A percentile compares a stretch with the other conserved stretches of the same genome.
These are phyloP conservation scores for Prorops nasuta DNA, from an alignment of 1,140 invertebrate species.

Conservation along the genomic window DNA sequence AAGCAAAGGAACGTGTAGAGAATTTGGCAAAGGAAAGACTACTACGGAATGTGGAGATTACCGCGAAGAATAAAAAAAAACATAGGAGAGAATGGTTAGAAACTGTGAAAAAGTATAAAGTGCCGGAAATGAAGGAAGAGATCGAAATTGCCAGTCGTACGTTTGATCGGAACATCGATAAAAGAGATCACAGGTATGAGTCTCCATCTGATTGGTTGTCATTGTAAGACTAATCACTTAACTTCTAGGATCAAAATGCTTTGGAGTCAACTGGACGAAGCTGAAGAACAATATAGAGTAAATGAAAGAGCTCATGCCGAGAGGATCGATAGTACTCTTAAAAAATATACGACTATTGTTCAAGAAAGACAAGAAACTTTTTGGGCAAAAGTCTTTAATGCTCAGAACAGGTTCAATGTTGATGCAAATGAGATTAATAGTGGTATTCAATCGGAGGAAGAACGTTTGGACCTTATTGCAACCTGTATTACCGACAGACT, in stretches of 20 bases:
- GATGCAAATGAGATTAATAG: no score
- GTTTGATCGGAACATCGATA: conserved; percentile 44
- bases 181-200: conserved; percentile 47
- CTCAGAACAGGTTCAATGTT: no score
- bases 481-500: no score
- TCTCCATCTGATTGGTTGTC: background rate
- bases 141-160: conserved; percentile 33
- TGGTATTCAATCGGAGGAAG: no score
- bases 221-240: no score
- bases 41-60: conserved; percentile 31
- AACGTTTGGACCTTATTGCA: no score
- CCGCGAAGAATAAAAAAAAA: conserved; percentile 22
- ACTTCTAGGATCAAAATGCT: no score
- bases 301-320: conserved; percentile 28
- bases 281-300: conserved; percentile 34
- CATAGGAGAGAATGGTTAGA: conserved; percentile 29
- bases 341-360: no score
- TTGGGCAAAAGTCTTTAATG: no score
- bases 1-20: conserved; percentile 11
- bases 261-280: conserved; percentile 19
- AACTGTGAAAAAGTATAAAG: conserved; percentile 32
- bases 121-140: conserved; percentile 32
- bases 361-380: no score
- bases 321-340: conserved; percentile 33
- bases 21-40: conserved; percentile 24